These are phyloP conservation scores for Diadegma fenestrale DNA, from an alignment of 2,888 invertebrate species.

Conservation along the genomic window DNA sequence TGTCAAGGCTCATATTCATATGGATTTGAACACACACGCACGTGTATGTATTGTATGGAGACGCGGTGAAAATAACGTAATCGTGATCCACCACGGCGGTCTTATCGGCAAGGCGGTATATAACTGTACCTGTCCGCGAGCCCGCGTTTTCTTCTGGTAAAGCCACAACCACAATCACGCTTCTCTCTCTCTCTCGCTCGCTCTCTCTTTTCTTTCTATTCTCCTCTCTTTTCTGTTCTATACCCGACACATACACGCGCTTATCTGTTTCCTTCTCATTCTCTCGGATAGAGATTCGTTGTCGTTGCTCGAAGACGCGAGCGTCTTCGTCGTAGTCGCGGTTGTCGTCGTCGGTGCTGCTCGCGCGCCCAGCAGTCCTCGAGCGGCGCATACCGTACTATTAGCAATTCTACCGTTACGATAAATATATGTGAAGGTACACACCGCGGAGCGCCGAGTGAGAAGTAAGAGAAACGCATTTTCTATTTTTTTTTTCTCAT, in stretches of 20 bases:
- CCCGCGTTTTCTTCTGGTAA: slow-evolving; percentile 46
- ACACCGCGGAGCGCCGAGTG: slow-evolving; percentile 36
- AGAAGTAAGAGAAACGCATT: slow-evolving; percentile 15
- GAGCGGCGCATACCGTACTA: slow-evolving; percentile 70
- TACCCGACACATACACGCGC: slow-evolving; percentile 30
- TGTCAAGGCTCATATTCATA: background rate
- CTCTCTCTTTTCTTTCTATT: slow-evolving; percentile 25
- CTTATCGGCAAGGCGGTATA: slow-evolving; percentile 65
- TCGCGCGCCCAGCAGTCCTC: slow-evolving; percentile 55
- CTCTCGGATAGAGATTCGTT: slow-evolving; percentile 28
- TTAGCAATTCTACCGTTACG: slow-evolving; percentile 79
- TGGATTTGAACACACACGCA: background rate
- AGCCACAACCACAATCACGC: slow-evolving; percentile 38
- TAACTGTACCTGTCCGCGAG: slow-evolving; percentile 67
- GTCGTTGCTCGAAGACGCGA: slow-evolving; percentile 32
- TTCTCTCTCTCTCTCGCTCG: slow-evolving; percentile 39
- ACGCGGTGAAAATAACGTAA: slow-evolving; percentile 59
- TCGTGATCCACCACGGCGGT: slow-evolving; percentile 66
- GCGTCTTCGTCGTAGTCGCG: slow-evolving; percentile 28
- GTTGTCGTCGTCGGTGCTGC: slow-evolving; percentile 16
- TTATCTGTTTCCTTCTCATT: slow-evolving; percentile 38
- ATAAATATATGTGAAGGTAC: slow-evolving; percentile 72
- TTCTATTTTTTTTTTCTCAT: slow-evolving; percentile 27
- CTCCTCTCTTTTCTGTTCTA: slow-evolving; percentile 27
- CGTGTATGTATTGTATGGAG: slow-evolving; percentile 25